Evolutionary conservation across 37 sponge, comb jelly and placozoan genomes (phyloP), one percentile per base, ranked within the genome.

Genomic region (Oscarella lobularis): DNA sequence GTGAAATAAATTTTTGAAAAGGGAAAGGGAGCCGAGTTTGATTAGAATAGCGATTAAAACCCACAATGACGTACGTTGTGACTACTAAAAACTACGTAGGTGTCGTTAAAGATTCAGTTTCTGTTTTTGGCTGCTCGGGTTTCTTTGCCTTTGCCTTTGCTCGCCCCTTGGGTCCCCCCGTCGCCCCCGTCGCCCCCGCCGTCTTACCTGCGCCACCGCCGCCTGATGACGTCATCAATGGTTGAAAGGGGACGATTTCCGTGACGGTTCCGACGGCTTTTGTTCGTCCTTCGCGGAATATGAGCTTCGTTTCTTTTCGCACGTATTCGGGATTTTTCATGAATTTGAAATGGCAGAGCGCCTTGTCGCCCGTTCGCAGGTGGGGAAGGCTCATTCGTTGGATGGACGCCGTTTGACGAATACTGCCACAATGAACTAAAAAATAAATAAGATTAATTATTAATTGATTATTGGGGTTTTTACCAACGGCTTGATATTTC

Each of bases 391-490:
- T 75, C 98, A 97, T 97, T 33, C 76, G 66, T 33, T 92, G 48
- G 73, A 97, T 97, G 36, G 92, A 84, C 38, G 98, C 98, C n/a
- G 98, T 96, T 77, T 96, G 98, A 40, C 90, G 67, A n/a, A 96
- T 89, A 48, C 98, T 92, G 0, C 98, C 98, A 88, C 92, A 88
- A 80, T 95, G 92, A 3, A 95, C 90, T 87, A 72, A 0, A 41
- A 3, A 60, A 34, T 38, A 2, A 60, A 31, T 38, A 3, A 81
- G 20, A 38, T 2, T 29, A 70, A 20, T 20, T 14, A 70, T 70
- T n/a, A n/a, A n/a, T n/a, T n/a, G n/a, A n/a, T n/a, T n/a, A n/a
- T n/a, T n/a, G n/a, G 60, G 9, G 77, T 2, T 71, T 75, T 78
- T 38, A 92, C 89, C 91, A 93, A 96, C 89, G 39, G 98, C 98